Conservation (phyloP, 2,113 vertebrate species). For the Cyanoramphus novaezelandiae region DNA sequence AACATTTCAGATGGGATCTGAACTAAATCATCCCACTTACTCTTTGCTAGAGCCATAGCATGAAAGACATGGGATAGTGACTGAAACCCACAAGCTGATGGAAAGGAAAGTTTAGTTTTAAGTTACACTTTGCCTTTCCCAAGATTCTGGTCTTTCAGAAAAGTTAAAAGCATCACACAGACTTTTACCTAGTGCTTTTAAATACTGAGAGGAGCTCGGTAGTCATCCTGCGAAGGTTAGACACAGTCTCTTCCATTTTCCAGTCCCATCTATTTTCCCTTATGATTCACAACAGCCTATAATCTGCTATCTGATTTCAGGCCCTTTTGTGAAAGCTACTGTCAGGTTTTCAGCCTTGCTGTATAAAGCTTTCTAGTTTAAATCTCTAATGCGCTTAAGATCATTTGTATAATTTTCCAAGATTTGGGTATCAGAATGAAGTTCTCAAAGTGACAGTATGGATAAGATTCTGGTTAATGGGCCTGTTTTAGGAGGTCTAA, state of each 20-base stretch:
- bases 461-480: background rate
- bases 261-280: background rate
- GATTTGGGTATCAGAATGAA: background rate
- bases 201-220: background rate
- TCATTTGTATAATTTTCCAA: background rate
- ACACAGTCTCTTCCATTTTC: background rate
- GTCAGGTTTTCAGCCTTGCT: background rate
- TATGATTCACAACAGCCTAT: background rate
- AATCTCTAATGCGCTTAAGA: background rate
- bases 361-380: background rate
- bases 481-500: background rate
- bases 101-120: background rate
- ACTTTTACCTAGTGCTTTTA: background rate
- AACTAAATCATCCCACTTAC: background rate
- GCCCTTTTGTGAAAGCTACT: background rate
- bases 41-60: background rate
- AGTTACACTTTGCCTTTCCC: background rate
- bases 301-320: background rate
- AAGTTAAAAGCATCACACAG: background rate
- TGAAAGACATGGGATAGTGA: background rate
- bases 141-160: background rate
- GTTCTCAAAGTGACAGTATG: background rate
- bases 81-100: background rate
- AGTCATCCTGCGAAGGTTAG: background rate
- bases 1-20: background rate